Evolutionary conservation across 2,797 vertebrate genomes (phyloP), one percentile per base, ranked within the genome.

Genomic region (Columba guinea): DNA sequence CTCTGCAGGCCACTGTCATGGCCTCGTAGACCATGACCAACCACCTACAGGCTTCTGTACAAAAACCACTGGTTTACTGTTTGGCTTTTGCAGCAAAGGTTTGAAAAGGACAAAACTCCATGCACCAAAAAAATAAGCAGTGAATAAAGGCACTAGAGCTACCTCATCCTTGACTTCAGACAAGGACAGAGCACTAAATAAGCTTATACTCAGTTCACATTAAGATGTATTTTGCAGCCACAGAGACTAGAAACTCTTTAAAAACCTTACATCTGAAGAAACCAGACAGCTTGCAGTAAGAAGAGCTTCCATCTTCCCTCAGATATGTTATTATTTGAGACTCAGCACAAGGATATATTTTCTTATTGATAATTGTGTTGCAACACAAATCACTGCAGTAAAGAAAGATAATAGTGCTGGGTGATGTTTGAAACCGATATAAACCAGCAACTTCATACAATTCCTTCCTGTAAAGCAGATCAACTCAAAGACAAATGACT

Each of bases 91-190:
- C 71, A 76, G 27, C 13, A 34, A 24, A 78, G 9, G 14, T 69
- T 71, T 90, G 48, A 84, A 89, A 79, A n/a, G 52, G 52, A 76
- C 19, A 46, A 67, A 82, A 27, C 37, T 55, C 51, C 27, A 65
- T 0, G 3, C 8, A 24, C 8, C 2, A 1, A 48, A 59, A 78
- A 77, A 20, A 75, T 0, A 2, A 65, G 23, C 8, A n/a, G 9
- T 9, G n/a, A 82, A 79, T 9, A 87, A 60, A 58, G 11, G 7
- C 37, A 75, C 21, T 16, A 14, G 11, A 83, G 4, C 22, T 26
- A 55, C 22, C 16, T 86, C 58, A 28, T 82, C 35, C 58, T 75
- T 35, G 14, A 11, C 51, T 75, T 68, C 30, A 49, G 37, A 71
- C 5, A 67, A 23, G 28, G 48, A 70, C 13, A 44, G 32, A 93